Base-by-base conservation (phyloP, 1,140 invertebrate species). In the Teleopsis dalmanni region DNA sequence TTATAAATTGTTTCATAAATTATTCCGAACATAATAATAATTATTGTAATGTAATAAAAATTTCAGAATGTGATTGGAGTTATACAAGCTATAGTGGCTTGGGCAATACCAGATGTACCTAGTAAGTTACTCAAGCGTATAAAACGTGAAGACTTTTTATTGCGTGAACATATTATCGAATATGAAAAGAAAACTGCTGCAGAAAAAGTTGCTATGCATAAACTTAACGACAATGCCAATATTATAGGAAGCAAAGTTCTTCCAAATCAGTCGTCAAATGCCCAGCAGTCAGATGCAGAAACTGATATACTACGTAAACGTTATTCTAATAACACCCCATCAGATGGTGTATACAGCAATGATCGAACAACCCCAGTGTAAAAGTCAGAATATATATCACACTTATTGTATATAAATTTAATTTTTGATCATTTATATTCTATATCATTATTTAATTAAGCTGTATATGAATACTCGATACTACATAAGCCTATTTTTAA, bases 141-240 rank as follows among this genome's bases (percentile, higher is more conserved):
- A 49, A 82, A 88, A 51, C 77, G 86, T 29, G 90, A 94, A 68
- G 82, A 85, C n/a, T 88, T 87, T 60, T 72, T 89, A 26, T 85
- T 87, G 2, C 91, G 87, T 60, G 87, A 92, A 60, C 80, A 89
- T 41, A 89, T 94, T 43, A 86, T 91, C 33, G 80, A 82, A 51
- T 80, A 85, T 52, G 88, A 91, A 47, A 62, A 60, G 35, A 47
- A 43, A n/a, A 36, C 43, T 26, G 23, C 56, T 44, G 37, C 48
- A 10, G 48, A 54, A 38, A 36, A 47, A 14, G 48, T 45, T 23
- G 34, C 44, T 25, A 47, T 47, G 7, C n/a, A 49, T 27, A 46
- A 45, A 53, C 22, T 31, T 34, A 25, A 22, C 29, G 40, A 41
- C 37, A 51, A 34, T 19, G 37, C 29, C n/a, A 38, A 40, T 22